Conservation (phyloP, 2,797 vertebrate genomes). For the Cuculus canorus region DNA sequence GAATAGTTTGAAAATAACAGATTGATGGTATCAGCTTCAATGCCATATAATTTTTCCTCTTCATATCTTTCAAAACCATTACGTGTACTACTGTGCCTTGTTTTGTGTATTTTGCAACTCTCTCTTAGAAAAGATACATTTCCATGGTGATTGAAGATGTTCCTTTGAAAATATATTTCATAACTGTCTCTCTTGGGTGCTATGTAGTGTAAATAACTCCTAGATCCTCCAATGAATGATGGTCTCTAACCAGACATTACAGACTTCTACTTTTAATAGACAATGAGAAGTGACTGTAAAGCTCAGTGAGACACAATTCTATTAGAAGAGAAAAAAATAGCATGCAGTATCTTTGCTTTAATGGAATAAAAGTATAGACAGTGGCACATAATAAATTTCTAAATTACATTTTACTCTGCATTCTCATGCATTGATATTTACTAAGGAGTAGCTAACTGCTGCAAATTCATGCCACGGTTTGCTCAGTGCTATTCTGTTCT, state of each 20-base stretch:
- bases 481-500: neutral
- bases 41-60: neutral
- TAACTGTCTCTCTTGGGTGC: neutral
- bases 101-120: neutral
- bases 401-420: neutral
- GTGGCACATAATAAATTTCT: neutral
- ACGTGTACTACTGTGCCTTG: neutral
- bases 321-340: neutral
- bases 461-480: neutral
- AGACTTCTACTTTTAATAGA: neutral
- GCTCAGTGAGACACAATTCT: neutral
- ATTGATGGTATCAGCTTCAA: neutral
- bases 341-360: neutral
- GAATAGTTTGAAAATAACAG: neutral
- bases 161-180: neutral
- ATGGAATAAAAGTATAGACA: neutral
- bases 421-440: neutral
- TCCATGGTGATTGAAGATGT: neutral
- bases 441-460: neutral
- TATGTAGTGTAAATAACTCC: neutral
- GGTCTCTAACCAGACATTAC: neutral
- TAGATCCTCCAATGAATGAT: neutral
- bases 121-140: neutral
- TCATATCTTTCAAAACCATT: neutral
- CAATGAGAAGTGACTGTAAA: neutral